phyloP scores from a whole-genome alignment of 2,888 invertebrate genomes.

The Neoitamus cyanurus region DNA sequence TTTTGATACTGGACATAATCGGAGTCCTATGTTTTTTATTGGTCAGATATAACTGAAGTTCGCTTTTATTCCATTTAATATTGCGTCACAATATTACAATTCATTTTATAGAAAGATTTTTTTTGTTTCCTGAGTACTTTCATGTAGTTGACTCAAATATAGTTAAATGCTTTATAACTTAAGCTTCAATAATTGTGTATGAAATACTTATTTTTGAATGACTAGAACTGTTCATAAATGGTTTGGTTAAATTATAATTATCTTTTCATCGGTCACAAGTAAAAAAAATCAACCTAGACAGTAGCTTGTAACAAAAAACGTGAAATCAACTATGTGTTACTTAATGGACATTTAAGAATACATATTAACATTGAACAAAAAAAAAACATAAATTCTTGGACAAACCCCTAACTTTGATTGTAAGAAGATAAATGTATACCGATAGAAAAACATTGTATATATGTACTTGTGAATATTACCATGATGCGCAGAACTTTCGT shows the following conservation, averaged over 20 bases:
- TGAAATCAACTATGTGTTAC: not conserved
- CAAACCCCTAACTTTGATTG: not conserved
- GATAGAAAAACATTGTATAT: not conserved
- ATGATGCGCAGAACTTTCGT: not conserved
- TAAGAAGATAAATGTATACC: not conserved
- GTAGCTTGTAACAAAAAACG: not conserved
- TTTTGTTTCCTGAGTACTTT: too few relatives aligned
- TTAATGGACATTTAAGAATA: not conserved
- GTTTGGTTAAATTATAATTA: not conserved
- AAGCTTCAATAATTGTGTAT: not conserved
- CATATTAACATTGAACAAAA: not conserved
- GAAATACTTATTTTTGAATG: not conserved
- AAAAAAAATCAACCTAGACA: not conserved
- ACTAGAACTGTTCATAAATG: not conserved
- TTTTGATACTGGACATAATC: too few relatives aligned
- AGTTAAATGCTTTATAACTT: not conserved
- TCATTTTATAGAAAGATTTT: too few relatives aligned
- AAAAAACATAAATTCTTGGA: not conserved
- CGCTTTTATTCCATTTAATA: too few relatives aligned
- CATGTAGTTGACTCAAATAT: too few relatives aligned
- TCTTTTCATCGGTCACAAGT: not conserved
- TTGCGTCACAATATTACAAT: too few relatives aligned
- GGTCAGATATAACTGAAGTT: too few relatives aligned
- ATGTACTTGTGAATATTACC: not conserved
- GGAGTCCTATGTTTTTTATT: too few relatives aligned